Evolutionary conservation across 2,797 vertebrate genomes (phyloP).

Genomic region (Podarcis siculus): DNA sequence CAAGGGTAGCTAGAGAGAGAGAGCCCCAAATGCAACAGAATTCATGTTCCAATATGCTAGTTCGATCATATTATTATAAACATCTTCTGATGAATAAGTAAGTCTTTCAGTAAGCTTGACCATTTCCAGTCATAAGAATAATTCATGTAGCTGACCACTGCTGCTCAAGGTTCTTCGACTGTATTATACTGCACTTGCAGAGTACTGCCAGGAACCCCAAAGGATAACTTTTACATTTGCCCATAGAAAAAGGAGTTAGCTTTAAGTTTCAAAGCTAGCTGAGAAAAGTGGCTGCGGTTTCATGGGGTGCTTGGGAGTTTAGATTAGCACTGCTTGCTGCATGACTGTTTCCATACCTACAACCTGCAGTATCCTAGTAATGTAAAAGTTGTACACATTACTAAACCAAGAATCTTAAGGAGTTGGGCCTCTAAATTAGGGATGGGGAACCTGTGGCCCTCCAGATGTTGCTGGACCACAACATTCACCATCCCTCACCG

Average conservation of each 20-base stretch:
- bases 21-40: neutral
- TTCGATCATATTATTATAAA: neutral
- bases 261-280: neutral
- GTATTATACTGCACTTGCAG: neutral
- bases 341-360: neutral
- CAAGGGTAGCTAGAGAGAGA: slow-evolving; percentile 7
- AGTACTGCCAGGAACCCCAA: no score
- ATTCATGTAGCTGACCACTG: neutral
- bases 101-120: neutral
- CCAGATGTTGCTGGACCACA: neutral
- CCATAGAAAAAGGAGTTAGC: neutral
- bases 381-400: neutral
- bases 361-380: neutral
- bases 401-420: neutral
- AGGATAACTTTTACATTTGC: neutral
- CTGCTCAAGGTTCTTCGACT: neutral
- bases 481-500: no score
- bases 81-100: neutral
- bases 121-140: neutral
- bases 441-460: neutral
- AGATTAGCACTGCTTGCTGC: neutral
- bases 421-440: neutral
- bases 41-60: neutral
- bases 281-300: neutral
- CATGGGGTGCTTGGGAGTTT: neutral